These are phyloP conservation scores for Ptyas mucosa DNA, from an alignment of 2,113 vertebrate genomes.

Conservation along the genomic window DNA sequence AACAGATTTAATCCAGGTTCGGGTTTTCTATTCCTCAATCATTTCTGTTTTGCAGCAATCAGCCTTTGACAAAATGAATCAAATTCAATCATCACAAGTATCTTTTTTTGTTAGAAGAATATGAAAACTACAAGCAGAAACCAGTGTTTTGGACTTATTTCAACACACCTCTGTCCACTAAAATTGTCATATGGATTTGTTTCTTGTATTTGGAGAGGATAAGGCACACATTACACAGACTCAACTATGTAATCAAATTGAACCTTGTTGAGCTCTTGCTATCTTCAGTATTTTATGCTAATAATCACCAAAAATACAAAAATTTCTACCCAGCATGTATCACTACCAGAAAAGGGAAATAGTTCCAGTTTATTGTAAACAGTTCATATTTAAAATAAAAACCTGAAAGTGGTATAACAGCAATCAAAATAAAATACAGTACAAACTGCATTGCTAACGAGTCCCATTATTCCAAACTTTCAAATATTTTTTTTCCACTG, in stretches of 20 bases:
- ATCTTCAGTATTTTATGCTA: not conserved
- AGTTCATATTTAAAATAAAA: constrained; percentile 39
- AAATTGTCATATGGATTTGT: not conserved
- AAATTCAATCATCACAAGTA: not conserved
- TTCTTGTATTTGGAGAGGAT: not conserved
- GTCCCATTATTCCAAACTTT: constrained; percentile 23
- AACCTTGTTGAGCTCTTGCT: not conserved
- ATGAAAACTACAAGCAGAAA: not conserved
- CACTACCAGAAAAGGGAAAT: constrained; percentile 17
- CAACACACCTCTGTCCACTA: not conserved
- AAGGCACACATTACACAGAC: not conserved
- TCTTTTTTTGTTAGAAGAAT: not conserved
- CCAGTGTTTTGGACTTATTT: not conserved
- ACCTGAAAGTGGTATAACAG: constrained; percentile 34
- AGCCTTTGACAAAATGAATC: not conserved
- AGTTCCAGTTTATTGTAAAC: constrained; percentile 50
- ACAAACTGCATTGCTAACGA: constrained; percentile 31
- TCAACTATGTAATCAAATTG: not conserved
- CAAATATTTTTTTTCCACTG: constrained; percentile 15
- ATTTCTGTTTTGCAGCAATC: not conserved
- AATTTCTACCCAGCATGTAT: not conserved
- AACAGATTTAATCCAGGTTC: not conserved
- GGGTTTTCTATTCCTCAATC: not conserved
- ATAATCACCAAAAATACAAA: not conserved
- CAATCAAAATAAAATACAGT: constrained; percentile 40